Base-by-base conservation (phyloP, 2,888 invertebrate species). In the Marronus borbonicus region DNA sequence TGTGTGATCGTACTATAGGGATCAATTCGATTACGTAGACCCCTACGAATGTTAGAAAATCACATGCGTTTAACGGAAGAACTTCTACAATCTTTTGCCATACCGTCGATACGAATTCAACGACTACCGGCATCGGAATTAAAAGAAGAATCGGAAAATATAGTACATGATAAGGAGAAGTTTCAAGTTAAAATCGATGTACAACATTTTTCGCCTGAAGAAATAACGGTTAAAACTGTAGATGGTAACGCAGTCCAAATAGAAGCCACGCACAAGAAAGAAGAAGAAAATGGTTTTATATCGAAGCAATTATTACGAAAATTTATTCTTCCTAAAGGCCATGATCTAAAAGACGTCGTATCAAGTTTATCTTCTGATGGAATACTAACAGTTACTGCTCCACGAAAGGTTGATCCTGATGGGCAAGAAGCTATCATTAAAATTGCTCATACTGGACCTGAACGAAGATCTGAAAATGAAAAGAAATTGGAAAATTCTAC, bases 341-440 rank as follows among this genome's bases (percentile, higher is more conserved):
- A 94, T 77, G 94, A 96, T 78, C 91, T 94, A 5, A 92, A 92
- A 80, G 91, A 93, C 65, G 93, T 96, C 0, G 91, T 92, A 79
- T 95, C 95, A 1, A 93, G 92, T 74, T 89, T 96, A 17, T 95
- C 95, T 36, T 92, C 93, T 8, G 95, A 95, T 84, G 96, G 96
- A 2, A 91, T 95, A 78, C 87, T 95, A 81, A 92, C 92, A 72
- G 89, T 95, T 49, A 91, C 92, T 52, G 94, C 93, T 5, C 94
- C 94, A 64, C 91, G 87, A 83, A 80, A 64, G 8, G 80, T 78
- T 20, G 84, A 85, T 31, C 85, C 86, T 8, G 84, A 85, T 4
- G 83, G 84, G 0, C 84, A 86, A 12, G 90, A 89, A 78, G 86
- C 89, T 80, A 86, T 88, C 60, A 86, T 90, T 28, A 90, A 89